Conservation (phyloP, 1,140 invertebrate species). For the Bombus superbus region DNA sequence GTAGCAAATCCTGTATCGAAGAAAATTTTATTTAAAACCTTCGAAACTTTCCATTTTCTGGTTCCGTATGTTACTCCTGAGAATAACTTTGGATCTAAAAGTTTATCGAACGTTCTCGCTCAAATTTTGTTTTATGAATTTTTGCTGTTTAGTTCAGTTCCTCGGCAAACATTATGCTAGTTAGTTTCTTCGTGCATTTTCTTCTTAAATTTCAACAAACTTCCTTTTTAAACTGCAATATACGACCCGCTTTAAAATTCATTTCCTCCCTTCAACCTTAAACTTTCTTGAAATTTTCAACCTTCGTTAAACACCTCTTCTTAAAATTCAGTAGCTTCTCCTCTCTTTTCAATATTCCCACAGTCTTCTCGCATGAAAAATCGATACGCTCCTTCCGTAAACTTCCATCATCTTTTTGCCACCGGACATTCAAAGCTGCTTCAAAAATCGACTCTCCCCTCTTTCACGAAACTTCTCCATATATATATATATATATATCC, state of each 20-base stretch:
- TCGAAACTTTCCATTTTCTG: background rate
- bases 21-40: too few relatives aligned
- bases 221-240: background rate
- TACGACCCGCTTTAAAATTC: background rate
- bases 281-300: background rate
- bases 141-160: background rate
- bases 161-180: background rate
- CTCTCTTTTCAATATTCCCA: background rate
- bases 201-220: background rate
- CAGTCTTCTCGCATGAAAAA: background rate
- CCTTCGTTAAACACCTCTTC: slow-evolving; percentile 1
- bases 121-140: background rate
- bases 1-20: background rate
- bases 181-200: background rate
- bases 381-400: background rate
- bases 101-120: background rate
- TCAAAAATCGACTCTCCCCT: background rate
- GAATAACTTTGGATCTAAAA: background rate
- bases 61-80: background rate
- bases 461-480: background rate
- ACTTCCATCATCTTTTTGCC: background rate
- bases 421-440: background rate
- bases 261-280: background rate
- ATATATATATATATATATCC: background rate
- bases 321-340: background rate